Evolutionary conservation across 30 jellyfish, hydroid and myxozoan genomes (phyloP).

Genomic region (Hydra vulgaris): DNA sequence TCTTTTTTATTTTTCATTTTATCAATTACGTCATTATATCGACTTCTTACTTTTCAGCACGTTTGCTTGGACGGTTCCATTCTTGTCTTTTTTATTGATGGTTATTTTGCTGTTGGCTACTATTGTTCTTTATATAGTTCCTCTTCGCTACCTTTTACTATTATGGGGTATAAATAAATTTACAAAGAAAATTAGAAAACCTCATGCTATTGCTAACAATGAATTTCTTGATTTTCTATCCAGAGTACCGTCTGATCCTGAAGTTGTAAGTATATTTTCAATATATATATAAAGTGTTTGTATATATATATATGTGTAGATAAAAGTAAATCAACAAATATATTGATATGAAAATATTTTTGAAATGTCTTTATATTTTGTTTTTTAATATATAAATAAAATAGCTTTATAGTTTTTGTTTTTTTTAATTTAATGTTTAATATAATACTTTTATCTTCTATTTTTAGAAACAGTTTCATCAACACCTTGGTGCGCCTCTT

Average conservation of each 20-base stretch:
- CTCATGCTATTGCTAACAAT: conserved; percentile 84
- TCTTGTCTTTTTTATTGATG: conserved; percentile 72
- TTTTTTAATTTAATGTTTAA: too few relatives aligned
- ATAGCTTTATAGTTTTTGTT: too few relatives aligned
- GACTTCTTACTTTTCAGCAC: conserved; percentile 35
- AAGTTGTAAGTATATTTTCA: conserved; percentile 67
- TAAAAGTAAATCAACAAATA: too few relatives aligned
- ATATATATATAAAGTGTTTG: too few relatives aligned
- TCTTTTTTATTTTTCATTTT: background rate
- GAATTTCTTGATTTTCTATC: conserved; percentile 81
- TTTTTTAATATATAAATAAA: too few relatives aligned
- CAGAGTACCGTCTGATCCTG: conserved; percentile 92
- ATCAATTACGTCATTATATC: background rate
- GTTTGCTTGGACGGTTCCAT: conserved; percentile 86
- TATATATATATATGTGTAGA: too few relatives aligned
- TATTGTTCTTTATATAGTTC: conserved; percentile 59
- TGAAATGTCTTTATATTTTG: too few relatives aligned
- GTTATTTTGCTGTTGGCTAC: conserved; percentile 71
- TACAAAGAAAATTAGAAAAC: conserved; percentile 86
- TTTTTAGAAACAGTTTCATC: too few relatives aligned
- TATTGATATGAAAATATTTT: too few relatives aligned
- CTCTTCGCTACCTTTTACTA: conserved; percentile 67
- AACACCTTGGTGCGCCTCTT: too few relatives aligned
- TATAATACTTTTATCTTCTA: too few relatives aligned
- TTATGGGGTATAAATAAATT: conserved; percentile 93